Evolutionary conservation across 2,888 invertebrate species (phyloP).

Genomic region (Himalopsyche kuldschensis): DNA sequence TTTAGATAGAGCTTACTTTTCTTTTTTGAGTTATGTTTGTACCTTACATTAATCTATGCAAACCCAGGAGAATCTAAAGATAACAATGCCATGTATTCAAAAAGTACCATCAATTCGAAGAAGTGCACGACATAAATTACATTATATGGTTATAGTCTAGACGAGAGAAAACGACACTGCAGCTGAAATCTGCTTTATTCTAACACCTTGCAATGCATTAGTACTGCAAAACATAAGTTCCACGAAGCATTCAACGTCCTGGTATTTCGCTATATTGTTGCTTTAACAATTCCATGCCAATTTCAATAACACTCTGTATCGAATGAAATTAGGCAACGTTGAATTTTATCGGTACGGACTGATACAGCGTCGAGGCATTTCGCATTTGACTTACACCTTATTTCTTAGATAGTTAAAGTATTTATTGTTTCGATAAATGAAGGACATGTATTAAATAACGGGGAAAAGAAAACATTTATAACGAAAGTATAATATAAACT

Average conservation of each 20-base stretch:
- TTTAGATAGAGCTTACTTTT: too few species aligned
- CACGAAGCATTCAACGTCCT: neutral
- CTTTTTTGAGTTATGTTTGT: neutral
- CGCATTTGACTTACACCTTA: neutral
- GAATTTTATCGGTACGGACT: neutral
- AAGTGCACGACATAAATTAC: conserved; percentile 9
- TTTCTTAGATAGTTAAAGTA: too few species aligned
- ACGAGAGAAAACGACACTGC: neutral
- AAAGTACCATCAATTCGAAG: neutral
- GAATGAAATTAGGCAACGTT: neutral
- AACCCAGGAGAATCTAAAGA: neutral
- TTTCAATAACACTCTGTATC: neutral
- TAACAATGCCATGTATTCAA: neutral
- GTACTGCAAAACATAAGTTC: neutral
- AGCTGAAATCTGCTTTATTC: conserved; percentile 5
- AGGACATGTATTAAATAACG: too few species aligned
- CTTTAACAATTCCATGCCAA: neutral
- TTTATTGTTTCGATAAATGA: too few species aligned
- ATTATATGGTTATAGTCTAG: conserved; percentile 17
- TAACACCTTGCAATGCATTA: conserved; percentile 4
- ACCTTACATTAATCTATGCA: too few species aligned
- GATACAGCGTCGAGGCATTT: neutral
- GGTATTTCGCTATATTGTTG: neutral
- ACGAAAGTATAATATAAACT: too few species aligned
- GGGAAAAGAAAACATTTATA: too few species aligned